Percentiles rank a stretch among this genome's conserved stretches.
These are phyloP conservation scores for Myoxocephalus aenaeus DNA, from an alignment of 2,797 vertebrate species.

Conservation along the genomic window DNA sequence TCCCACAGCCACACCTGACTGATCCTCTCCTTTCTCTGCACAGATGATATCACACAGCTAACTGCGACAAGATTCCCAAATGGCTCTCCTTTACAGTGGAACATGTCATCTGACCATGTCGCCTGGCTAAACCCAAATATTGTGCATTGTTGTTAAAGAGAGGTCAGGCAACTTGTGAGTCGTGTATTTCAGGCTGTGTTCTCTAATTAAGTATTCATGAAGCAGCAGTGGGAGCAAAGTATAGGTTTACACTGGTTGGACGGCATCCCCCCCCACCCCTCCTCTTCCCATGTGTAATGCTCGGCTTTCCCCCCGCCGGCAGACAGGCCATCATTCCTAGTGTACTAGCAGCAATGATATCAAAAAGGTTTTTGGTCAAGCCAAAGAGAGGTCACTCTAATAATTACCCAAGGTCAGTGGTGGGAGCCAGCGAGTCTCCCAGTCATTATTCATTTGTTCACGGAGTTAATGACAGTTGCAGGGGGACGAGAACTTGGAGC, in stretches of 20 bases:
- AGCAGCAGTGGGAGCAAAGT: conserved; percentile 71
- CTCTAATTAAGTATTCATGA: conserved; percentile 86
- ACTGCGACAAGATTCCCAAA: conserved; percentile 74
- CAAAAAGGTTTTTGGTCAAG: conserved; percentile 88
- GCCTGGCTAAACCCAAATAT: conserved; percentile 71
- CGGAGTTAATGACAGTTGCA: conserved; percentile 91
- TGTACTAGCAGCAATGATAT: conserved; percentile 86
- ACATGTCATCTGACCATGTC: conserved; percentile 73
- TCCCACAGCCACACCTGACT: conserved; percentile 77
- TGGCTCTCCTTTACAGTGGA: conserved; percentile 63
- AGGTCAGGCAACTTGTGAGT: conserved; percentile 76
- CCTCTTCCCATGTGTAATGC: conserved; percentile 62
- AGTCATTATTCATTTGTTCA: conserved; percentile 93
- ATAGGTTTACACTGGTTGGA: conserved; percentile 79
- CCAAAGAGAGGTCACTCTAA: conserved; percentile 91
- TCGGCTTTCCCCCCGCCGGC: conserved; percentile 64
- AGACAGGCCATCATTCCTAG: conserved; percentile 77
- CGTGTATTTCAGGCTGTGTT: conserved; percentile 71
- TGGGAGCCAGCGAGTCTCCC: conserved; percentile 90
- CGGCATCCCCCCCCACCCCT: conserved; percentile 30
- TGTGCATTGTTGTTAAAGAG: conserved; percentile 77
- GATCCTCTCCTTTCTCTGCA: conserved; percentile 58
- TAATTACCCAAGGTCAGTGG: conserved; percentile 90
- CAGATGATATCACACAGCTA: conserved; percentile 74
- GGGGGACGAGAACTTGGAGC: conserved; percentile 86